Base-by-base conservation (phyloP, 2,888 invertebrate genomes). In the Papilio demoleus region DNA sequence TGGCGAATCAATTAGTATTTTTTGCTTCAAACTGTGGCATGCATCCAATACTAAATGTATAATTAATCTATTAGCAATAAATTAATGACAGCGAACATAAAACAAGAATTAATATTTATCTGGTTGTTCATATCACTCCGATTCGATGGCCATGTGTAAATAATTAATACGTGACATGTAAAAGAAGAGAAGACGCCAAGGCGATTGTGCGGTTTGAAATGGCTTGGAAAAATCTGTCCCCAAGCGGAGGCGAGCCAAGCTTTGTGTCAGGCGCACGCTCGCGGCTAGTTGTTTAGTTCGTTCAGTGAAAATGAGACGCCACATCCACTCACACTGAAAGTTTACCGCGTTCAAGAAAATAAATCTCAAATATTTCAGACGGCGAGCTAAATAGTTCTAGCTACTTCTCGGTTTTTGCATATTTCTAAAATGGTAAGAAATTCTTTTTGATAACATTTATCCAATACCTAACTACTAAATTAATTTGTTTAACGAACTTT, bases 251-350 rank as follows among this genome's bases (percentile, higher is more conserved):
- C 75, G 81, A 86, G 83, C 79, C 89, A 92, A 86, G 85, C 92
- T 92, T 92, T 92, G 88, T 83, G 87, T 86, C 77, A 80, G 88
- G 75, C 73, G 80, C 66, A 87, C 87, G 88, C 31, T 75, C 88
- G 71, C 83, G 86, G 70, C 83, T 87, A 86, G 87, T 92, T 85
- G 90, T 87, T 79, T 88, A 90, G 74, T 84, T 88, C 77, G 85
- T 92, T 74, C 91, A 89, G 84, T 76, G 90, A 77, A 90, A 90
- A 84, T 90, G 89, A 82, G 86, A 92, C 59, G 88, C 91, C 60
- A 40, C 69, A 45, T 22, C 31, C 40, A 45, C 24, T 24, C 12
- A 65, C 11, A 38, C 4, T 34, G 42, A 27, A 61, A 24, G 27
- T 27, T 19, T 38, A 14, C 36, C 38, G 40, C 56, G 65, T 64